These are phyloP conservation scores for Smittia aterrima DNA, from an alignment of 2,888 invertebrate genomes.

Conservation along the genomic window DNA sequence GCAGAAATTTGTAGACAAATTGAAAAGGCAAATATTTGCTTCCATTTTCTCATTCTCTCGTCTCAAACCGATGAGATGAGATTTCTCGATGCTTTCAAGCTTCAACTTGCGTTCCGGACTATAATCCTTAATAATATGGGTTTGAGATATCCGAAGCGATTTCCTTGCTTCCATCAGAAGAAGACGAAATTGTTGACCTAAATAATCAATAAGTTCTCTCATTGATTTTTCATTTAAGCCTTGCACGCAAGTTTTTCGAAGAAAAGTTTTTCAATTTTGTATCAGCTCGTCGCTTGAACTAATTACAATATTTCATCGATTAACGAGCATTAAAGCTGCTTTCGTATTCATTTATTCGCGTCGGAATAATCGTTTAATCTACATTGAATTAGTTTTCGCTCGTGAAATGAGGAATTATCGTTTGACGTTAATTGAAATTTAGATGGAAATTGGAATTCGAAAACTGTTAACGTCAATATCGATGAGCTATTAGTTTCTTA, in stretches of 20 bases:
- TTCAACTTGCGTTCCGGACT: not conserved
- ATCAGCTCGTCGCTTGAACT: not conserved
- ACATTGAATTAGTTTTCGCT: not conserved
- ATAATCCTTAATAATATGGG: slow-evolving; percentile 26
- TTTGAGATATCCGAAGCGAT: not conserved
- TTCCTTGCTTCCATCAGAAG: not conserved
- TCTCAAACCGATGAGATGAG: not conserved
- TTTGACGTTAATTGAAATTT: slow-evolving; percentile 1
- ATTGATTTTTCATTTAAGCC: not conserved
- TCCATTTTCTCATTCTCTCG: slow-evolving; percentile 25
- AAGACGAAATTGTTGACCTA: not conserved
- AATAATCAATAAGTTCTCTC: not conserved
- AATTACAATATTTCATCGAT: not conserved
- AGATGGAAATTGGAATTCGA: not conserved
- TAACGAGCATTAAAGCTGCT: not conserved
- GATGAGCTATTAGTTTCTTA: too few species aligned
- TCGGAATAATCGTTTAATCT: not conserved
- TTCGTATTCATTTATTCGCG: not conserved
- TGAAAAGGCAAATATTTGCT: slow-evolving; percentile 41
- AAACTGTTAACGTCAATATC: not conserved
- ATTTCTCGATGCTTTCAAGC: not conserved
- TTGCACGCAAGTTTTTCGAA: not conserved
- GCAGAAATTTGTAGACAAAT: slow-evolving; percentile 39
- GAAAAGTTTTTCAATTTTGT: not conserved
- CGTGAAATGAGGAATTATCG: not conserved